A percentile compares a stretch with the other conserved stretches of the same genome.
Evolutionary conservation across 2,797 vertebrate species (phyloP).

Genomic region (Ara ararauna): DNA sequence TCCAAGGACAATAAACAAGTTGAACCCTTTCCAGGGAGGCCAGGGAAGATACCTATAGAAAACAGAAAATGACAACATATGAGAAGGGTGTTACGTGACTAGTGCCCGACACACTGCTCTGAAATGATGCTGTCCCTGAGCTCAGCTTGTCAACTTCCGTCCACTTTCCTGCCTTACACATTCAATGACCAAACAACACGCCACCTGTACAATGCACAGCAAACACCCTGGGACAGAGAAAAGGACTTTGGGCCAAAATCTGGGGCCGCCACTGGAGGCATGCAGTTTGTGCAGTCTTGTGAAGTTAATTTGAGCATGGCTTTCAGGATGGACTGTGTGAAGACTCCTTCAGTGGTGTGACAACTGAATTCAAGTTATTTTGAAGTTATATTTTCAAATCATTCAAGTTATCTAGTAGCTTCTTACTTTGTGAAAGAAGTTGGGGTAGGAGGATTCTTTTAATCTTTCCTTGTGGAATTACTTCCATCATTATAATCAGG

Average conservation of each 20-base stretch:
- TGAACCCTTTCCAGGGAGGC: not conserved
- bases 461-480: not conserved
- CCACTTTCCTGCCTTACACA: not conserved
- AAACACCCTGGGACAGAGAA: fast-evolving
- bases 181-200: not conserved
- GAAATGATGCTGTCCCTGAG: not conserved
- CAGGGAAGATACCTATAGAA: not conserved
- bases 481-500: not conserved
- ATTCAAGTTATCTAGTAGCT: not conserved
- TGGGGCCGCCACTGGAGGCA: not conserved
- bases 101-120: fast-evolving
- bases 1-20: not conserved
- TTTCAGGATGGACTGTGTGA: not conserved
- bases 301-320: not conserved
- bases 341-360: not conserved
- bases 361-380: not conserved
- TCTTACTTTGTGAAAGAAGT: not conserved
- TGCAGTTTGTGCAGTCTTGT: not conserved
- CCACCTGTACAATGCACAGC: fast-evolving
- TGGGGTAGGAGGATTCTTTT: not conserved
- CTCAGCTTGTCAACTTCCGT: not conserved
- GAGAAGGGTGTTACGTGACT: not conserved
- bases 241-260: not conserved
- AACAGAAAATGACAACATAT: not conserved
- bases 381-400: not conserved